phyloP scores from a whole-genome alignment of 30 jellyfish, hydroid and myxozoan genomes.

The Mastigias papua region DNA sequence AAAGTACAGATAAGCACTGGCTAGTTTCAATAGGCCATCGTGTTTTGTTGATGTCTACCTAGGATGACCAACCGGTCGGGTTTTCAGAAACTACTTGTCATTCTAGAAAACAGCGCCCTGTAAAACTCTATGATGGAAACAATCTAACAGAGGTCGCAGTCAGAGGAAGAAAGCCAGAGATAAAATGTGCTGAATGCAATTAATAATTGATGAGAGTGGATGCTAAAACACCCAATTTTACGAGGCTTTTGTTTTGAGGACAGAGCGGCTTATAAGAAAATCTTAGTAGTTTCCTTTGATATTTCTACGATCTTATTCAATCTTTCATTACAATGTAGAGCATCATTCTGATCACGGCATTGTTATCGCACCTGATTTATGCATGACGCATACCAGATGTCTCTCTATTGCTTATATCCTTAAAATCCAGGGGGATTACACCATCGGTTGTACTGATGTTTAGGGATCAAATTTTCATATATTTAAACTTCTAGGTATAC shows the following conservation, averaged over 20 bases:
- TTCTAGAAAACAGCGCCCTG: background rate
- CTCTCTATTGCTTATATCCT: background rate
- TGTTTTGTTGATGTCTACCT: background rate
- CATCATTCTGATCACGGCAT: constrained; percentile 42
- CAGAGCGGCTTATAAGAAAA: constrained; percentile 46
- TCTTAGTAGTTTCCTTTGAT: constrained; percentile 35
- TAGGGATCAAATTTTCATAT: background rate
- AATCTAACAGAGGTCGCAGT: background rate
- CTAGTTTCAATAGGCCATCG: background rate
- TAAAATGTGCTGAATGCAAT: constrained; percentile 19
- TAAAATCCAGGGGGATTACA: constrained; percentile 40
- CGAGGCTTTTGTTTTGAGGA: constrained; percentile 47
- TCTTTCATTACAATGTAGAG: constrained; percentile 7
- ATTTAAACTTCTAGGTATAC: background rate
- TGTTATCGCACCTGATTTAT: constrained; percentile 55
- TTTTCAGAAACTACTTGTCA: background rate
- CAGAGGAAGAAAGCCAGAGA: constrained; percentile 4
- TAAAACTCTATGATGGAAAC: background rate
- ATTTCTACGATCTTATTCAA: constrained; percentile 50
- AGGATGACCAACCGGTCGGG: background rate
- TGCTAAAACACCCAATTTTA: constrained; percentile 54
- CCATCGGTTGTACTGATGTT: background rate
- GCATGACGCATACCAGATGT: constrained; percentile 60
- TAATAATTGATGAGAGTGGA: constrained; percentile 38
- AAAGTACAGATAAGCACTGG: background rate